Evolutionary conservation across 2,888 invertebrate species (phyloP).

Genomic region (Tipula vernalis): DNA sequence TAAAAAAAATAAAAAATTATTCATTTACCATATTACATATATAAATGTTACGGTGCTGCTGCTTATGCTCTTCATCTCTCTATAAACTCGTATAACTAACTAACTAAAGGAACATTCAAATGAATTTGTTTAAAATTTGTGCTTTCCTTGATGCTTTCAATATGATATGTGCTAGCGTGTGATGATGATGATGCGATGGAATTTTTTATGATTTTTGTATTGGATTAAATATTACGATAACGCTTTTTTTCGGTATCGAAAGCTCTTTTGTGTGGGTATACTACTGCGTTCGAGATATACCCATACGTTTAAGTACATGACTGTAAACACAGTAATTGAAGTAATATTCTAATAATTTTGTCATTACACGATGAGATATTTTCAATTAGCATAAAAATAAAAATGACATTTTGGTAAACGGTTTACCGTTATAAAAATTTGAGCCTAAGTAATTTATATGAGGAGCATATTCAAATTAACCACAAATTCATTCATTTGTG

Average conservation of each 20-base stretch:
- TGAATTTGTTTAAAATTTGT: slow-evolving; percentile 4
- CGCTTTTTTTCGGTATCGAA: not conserved
- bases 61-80: not conserved
- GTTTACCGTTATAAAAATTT: no score
- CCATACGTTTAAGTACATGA: not conserved
- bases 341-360: not conserved
- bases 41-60: not conserved
- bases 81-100: not conserved
- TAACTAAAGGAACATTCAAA: not conserved
- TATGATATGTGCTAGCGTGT: not conserved
- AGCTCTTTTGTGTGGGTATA: not conserved
- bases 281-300: not conserved
- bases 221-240: not conserved
- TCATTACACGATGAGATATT: not conserved
- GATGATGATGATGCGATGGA: not conserved
- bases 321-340: not conserved
- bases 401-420: not conserved
- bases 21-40: not conserved
- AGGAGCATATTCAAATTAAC: no score
- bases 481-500: no score
- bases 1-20: not conserved
- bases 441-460: no score
- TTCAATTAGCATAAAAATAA: not conserved
- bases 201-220: not conserved
- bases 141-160: not conserved